Conservation (phyloP, 2,113 vertebrate genomes). For the Craseonycteris thonglongyai region DNA sequence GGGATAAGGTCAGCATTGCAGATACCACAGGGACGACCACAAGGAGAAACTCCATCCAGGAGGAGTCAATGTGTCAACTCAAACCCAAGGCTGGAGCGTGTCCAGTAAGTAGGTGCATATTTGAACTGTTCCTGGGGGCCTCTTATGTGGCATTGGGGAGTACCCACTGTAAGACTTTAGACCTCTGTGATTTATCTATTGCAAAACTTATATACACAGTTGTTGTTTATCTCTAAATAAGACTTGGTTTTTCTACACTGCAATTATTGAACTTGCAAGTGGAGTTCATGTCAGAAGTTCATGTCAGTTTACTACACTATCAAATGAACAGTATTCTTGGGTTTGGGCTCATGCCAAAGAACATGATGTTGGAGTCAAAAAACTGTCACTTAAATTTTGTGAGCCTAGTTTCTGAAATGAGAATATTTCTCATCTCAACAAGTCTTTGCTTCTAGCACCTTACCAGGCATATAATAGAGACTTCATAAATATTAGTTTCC, state of each 20-base stretch:
- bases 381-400: not conserved
- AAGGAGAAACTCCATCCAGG: not conserved
- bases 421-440: not conserved
- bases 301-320: not conserved
- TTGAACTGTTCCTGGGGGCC: not conserved
- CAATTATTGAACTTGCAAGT: constrained; percentile 41
- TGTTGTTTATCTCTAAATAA: constrained; percentile 55
- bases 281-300: constrained; percentile 14
- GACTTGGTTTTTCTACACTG: constrained; percentile 32
- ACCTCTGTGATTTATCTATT: constrained; percentile 13
- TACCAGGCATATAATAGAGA: not conserved
- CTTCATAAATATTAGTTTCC: constrained; percentile 34
- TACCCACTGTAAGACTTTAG: not conserved
- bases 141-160: not conserved
- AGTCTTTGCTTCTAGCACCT: constrained; percentile 9
- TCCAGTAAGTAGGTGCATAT: not conserved
- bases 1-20: not conserved
- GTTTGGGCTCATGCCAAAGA: not conserved
- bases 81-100: not conserved
- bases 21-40: not conserved
- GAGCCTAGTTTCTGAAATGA: not conserved
- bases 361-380: not conserved
- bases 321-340: not conserved
- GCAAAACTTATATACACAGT: constrained; percentile 21
- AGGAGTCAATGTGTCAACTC: not conserved